Base-by-base conservation (phyloP, 1,140 invertebrate genomes). In the Scaptomyza pallida region DNA sequence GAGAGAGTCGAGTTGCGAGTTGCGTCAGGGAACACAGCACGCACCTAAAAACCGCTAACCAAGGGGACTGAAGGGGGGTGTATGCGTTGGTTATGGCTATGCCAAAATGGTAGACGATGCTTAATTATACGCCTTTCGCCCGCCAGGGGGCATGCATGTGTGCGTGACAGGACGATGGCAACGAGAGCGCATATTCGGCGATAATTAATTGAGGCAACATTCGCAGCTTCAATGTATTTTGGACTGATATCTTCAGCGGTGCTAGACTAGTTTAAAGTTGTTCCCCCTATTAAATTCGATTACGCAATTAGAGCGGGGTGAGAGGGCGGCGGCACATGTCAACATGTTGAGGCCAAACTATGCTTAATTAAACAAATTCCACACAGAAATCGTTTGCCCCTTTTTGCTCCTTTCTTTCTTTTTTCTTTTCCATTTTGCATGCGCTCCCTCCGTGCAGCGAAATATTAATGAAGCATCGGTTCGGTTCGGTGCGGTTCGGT, bases 331-430 rank as follows among this genome's bases (percentile, higher is more conserved):
- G n/a, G 55, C 16, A 72, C 54, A 75, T 72, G 69, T 68, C 57
- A 50, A 60, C 52, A 57, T 72, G 69, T 51, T 69, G 30, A n/a
- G n/a, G 43, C 45, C n/a, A 65, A n/a, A 59, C 54, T 56, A 71
- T 57, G 81, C 70, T 81, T 77, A 86, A 85, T 86, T 86, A 86
- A 80, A 86, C 61, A 74, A 85, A 85, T 85, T 85, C 82, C 81
- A 47, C 15, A 15, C 21, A 52, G 47, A 35, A 60, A 47, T 50
- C 4, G 33, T n/a, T 30, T 30, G 26, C n/a, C n/a, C 12, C 3
- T 5, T 37, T 37, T 37, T 37, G 9, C n/a, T 69, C 35, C 35
- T 13, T 72, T 55, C n/a, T n/a, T n/a, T n/a, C n/a, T n/a, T n/a
- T n/a, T n/a, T n/a, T n/a, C n/a, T n/a, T n/a, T n/a, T n/a, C n/a